Base-by-base conservation (phyloP, 2,888 invertebrate genomes). In the Conops quadrifasciatus region DNA sequence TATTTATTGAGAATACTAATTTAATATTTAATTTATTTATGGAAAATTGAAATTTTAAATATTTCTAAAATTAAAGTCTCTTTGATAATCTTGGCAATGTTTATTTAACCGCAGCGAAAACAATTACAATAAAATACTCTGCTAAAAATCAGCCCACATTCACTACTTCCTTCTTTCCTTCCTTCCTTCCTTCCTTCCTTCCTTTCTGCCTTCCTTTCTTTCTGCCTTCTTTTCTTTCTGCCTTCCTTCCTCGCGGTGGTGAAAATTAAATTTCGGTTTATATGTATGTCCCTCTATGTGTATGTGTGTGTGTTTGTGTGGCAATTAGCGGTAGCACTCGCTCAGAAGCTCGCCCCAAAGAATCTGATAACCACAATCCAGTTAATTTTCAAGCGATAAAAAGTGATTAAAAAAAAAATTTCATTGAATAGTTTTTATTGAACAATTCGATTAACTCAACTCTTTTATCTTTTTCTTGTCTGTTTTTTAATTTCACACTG, bases 221-320 rank as follows among this genome's bases (percentile, higher is more conserved):
- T 59, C 15, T 21, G 21, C n/a, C 56, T 56, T 16, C 56, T 56
- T 24, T 16, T n/a, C n/a, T 56, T 24, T 56, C 56, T 2, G 5
- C 24, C 59, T 19, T 19, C n/a, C 30, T 30, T 1, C 59, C 1
- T n/a, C 30, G n/a, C n/a, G 3, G 49, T 49, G 11, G 49, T n/a
- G 49, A 49, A 15, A 49, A 49, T 5, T 5, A 49, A 49, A 13
- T n/a, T n/a, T 1, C 49, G 49, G 21, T 11, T 19, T 15, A 3
- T n/a, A 59, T 49, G n/a, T 16, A 19, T 47, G 13, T 36, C 11
- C n/a, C 19, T 47, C 21, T 36, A 13, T 51, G 30, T 43, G 36
- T n/a, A 16, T 43, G 47, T 43, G 9, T 56, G 56, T 28, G 16
- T 60, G 63, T 45, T 2, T 68, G 3, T 30, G 26, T 56, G 63